These are phyloP conservation scores for Hylaea fasciaria DNA, from an alignment of 2,888 invertebrate species.

Conservation along the genomic window DNA sequence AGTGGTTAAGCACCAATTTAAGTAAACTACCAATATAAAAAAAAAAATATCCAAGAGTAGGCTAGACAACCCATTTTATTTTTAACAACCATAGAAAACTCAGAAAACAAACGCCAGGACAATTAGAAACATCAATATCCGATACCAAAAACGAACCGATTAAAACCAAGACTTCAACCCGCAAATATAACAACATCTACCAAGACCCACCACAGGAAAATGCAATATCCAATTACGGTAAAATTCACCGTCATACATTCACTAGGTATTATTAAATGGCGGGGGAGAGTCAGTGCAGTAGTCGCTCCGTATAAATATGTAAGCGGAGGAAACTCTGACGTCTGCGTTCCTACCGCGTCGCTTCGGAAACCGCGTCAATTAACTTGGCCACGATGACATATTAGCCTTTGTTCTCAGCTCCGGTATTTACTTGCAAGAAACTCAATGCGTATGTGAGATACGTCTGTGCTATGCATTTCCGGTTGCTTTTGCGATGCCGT, in stretches of 20 bases:
- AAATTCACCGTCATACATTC: constrained; percentile 42
- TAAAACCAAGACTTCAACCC: constrained; percentile 18
- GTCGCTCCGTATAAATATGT: constrained; percentile 76
- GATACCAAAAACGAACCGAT: background rate
- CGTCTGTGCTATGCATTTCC: constrained; percentile 43
- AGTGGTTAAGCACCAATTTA: too few species aligned
- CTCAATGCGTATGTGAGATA: constrained; percentile 47
- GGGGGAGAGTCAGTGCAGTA: constrained; percentile 43
- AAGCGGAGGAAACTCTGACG: constrained; percentile 78
- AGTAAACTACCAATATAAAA: too few species aligned
- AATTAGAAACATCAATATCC: background rate
- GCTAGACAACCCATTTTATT: too few species aligned
- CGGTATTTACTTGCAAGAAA: constrained; percentile 69
- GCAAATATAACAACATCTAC: constrained; percentile 28
- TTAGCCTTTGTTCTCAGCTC: constrained; percentile 79
- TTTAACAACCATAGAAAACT: too few species aligned
- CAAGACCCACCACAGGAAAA: constrained; percentile 35
- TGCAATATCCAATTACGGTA: constrained; percentile 45
- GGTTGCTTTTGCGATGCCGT: constrained; percentile 36
- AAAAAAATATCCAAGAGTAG: too few species aligned
- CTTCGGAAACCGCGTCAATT: constrained; percentile 84
- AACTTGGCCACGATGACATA: constrained; percentile 82
- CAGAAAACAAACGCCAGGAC: too few species aligned
- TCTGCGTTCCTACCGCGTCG: constrained; percentile 78
- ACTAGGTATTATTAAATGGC: constrained; percentile 40